These are phyloP conservation scores for Poecilia latipinna DNA, from an alignment of 2,113 vertebrate genomes.

Conservation along the genomic window DNA sequence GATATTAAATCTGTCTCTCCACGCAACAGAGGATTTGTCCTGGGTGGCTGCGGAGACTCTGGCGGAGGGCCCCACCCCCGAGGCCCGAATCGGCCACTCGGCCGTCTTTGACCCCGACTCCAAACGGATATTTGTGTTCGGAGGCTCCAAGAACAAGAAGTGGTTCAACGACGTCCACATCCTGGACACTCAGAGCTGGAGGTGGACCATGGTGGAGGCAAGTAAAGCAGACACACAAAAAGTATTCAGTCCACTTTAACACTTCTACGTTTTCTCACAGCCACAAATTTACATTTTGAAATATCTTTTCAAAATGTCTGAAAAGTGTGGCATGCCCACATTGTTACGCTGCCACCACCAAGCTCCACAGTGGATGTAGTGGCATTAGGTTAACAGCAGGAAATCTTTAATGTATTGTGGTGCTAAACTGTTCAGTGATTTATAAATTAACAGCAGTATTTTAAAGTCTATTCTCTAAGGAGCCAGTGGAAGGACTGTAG, in stretches of 20 bases:
- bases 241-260: not conserved
- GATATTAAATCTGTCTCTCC: not conserved
- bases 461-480: too few relatives aligned
- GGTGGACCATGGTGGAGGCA: slow-evolving; percentile 81
- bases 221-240: not conserved
- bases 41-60: slow-evolving; percentile 81
- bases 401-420: too few relatives aligned
- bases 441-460: too few relatives aligned
- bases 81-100: slow-evolving; percentile 81
- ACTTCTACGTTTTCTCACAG: not conserved
- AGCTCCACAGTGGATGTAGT: too few relatives aligned
- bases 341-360: too few relatives aligned
- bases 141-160: slow-evolving; percentile 82
- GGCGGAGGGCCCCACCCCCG: slow-evolving; percentile 79
- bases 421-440: too few relatives aligned
- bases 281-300: not conserved
- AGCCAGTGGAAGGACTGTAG: too few relatives aligned
- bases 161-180: slow-evolving; percentile 83
- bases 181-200: slow-evolving; percentile 83
- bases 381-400: too few relatives aligned
- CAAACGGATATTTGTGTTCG: slow-evolving; percentile 79
- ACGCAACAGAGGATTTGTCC: slow-evolving; percentile 76
- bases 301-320: too few relatives aligned
- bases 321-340: too few relatives aligned
- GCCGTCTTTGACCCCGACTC: slow-evolving; percentile 77